Base-by-base conservation (phyloP, 1,140 invertebrate species). In the Glossosoma conforme region DNA sequence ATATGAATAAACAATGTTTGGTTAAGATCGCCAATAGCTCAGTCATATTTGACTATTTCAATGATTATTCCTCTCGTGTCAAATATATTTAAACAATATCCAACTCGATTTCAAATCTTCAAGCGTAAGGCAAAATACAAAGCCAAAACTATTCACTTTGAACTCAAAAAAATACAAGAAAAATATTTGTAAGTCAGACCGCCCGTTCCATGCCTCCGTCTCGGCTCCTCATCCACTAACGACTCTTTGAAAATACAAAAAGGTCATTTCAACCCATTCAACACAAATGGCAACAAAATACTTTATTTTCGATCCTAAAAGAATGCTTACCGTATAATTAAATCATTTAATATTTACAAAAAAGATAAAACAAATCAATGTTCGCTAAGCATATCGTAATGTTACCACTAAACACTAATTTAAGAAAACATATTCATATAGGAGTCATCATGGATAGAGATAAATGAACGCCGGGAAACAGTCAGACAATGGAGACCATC, bases 31-130 rank as follows among this genome's bases (percentile, higher is more conserved):
- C 46, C 53, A 46, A 22, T 30, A 55, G 53, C 53, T 55, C 53
- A 50, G 42, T 51, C 53, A 44, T 24, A 55, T 46, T 50, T 51
- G 54, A 57, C 54, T 21, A 36, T 48, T 45, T 45, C 41, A 52
- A 52, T 32, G 21, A 52, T 51, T 35, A 41, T 41, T 51, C 44
- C 24, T 35, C 20, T 36, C 25, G 28, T 36, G 44, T 49, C 18
- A 41, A 24, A 25, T 36, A 8, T 21, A n/a, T 11, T n/a, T 33
- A 11, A 35, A 15, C 28, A 36, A 36, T 11, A 30, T 35, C 20
- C 8, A 35, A 20, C n/a, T 18, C 8, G 35, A 25, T 38, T 15
- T 17, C n/a, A 38, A 19, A 14, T 38, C 21, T 10, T 20, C 45
- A 28, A 25, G 45, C 22, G 11, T 45, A 19, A 33, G 44, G 44